Base-by-base conservation (phyloP, 2,113 vertebrate genomes). In the Garra rufa region DNA sequence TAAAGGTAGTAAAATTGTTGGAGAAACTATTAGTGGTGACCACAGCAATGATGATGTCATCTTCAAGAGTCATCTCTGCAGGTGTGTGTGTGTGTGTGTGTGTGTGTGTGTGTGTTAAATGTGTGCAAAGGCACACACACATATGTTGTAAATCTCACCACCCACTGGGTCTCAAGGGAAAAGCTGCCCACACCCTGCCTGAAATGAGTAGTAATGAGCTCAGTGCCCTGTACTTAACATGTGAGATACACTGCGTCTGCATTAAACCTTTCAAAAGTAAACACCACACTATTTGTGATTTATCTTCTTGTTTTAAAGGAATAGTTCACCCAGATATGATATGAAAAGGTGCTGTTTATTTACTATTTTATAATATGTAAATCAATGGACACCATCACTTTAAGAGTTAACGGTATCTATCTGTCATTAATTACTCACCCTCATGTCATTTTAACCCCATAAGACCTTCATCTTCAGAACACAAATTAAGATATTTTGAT, bases 31-130 rank as follows among this genome's bases (percentile, higher is more conserved):
- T 21, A 71, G 55, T 86, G 69, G 21, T 30, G 15, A 41, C n/a
- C 71, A 50, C 38, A 19, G 26, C 10, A 26, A n/a, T 81, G 76
- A n/a, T 81, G 76, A 52, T 61, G 52, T 61, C 59, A 76, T 70
- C 34, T 57, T 63, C 48, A 48, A 6, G 26, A 30, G 44, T 85
- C 30, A 8, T 77, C 75, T 69, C 38, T 76, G 59, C 34, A 69
- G 73, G 48, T 76, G 71, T 85, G 50, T 55, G 83, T 82, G 41
- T 71, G 84, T 82, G 34, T 85, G 50, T 55, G 83, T 82, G 41
- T 71, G 84, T 82, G 48, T 76, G 71, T 85, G 50, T 55, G 83
- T 82, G 41, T 71, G 84, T 82, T n/a, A n/a, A n/a, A n/a, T n/a
- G n/a, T n/a, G n/a, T n/a, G n/a, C n/a, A n/a, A n/a, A n/a, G n/a